phyloP scores from a whole-genome alignment of 2,113 vertebrate genomes.

The Pogona vitticeps region DNA sequence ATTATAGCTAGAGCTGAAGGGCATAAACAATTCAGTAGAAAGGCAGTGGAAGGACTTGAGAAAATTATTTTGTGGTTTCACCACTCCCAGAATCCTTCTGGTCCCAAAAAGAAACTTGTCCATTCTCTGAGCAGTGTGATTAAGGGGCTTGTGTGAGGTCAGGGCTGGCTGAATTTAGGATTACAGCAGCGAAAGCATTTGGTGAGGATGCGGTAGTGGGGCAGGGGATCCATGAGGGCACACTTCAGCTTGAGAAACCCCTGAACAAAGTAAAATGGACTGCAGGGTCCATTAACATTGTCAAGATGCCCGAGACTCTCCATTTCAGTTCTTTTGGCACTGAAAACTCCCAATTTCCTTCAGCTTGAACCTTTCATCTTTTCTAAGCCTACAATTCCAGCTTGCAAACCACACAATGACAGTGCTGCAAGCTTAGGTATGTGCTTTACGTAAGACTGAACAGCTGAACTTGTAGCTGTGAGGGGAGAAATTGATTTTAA shows the following conservation, averaged over 20 bases:
- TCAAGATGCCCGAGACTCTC: not conserved
- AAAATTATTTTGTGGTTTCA: not conserved
- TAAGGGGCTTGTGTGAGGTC: not conserved
- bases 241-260: not conserved
- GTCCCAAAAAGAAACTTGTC: too few relatives aligned
- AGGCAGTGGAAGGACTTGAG: not conserved
- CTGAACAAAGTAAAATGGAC: not conserved
- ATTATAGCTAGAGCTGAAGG: not conserved
- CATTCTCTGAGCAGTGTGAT: not conserved
- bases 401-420: slow-evolving; percentile 31
- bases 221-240: not conserved
- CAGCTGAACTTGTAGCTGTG: slow-evolving; percentile 17
- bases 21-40: not conserved
- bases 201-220: not conserved
- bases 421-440: slow-evolving; percentile 19
- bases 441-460: slow-evolving; percentile 18
- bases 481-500: slow-evolving; percentile 18
- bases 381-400: slow-evolving; percentile 1
- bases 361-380: slow-evolving; percentile 19
- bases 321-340: slow-evolving; percentile 6
- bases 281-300: not conserved
- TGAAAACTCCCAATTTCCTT: slow-evolving; percentile 17
- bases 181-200: not conserved
- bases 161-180: not conserved
- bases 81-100: not conserved